A percentile compares a stretch with the other conserved stretches of the same genome.
phyloP scores from a whole-genome alignment of 1,140 invertebrate species.

The Coelopa frigida region DNA sequence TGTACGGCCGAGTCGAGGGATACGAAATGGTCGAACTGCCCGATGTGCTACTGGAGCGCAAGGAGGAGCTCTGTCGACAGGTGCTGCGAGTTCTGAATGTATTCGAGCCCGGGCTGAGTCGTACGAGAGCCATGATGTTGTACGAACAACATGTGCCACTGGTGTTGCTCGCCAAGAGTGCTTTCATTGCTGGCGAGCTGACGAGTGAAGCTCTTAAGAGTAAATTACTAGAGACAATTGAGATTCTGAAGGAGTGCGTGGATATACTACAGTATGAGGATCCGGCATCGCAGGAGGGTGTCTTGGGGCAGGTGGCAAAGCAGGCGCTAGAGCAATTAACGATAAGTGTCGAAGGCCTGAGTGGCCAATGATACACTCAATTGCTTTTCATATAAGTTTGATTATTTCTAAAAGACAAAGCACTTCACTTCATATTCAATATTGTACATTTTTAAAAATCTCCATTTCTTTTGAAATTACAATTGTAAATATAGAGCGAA shows the following conservation, averaged over 20 bases:
- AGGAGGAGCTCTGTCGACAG: conserved; percentile 62
- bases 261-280: conserved; percentile 62
- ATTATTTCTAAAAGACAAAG: too few species aligned
- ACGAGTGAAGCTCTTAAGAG: conserved; percentile 54
- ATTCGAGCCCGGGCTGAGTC: conserved; percentile 65
- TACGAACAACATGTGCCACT: conserved; percentile 73
- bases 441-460: too few species aligned
- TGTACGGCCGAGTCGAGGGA: conserved; percentile 63
- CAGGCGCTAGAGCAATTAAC: conserved; percentile 56
- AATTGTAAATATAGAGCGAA: too few species aligned
- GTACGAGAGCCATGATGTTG: conserved; percentile 66
- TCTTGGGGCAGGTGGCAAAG: conserved; percentile 55
- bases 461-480: too few species aligned
- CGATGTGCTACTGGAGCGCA: conserved; percentile 63
- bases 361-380: too few species aligned
- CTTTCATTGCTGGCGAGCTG: conserved; percentile 55
- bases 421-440: too few species aligned
- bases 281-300: conserved; percentile 59
- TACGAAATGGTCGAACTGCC: conserved; percentile 65
- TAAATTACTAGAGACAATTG: conserved; percentile 56
- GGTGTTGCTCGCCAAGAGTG: conserved; percentile 58
- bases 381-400: too few species aligned
- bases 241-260: conserved; percentile 52
- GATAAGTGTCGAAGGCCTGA: conserved; percentile 52
- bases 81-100: conserved; percentile 61